A percentile compares a stretch with the other conserved stretches of the same genome.
Evolutionary conservation across 1,140 invertebrate species (phyloP).

Genomic region (Papilio dardanus): DNA sequence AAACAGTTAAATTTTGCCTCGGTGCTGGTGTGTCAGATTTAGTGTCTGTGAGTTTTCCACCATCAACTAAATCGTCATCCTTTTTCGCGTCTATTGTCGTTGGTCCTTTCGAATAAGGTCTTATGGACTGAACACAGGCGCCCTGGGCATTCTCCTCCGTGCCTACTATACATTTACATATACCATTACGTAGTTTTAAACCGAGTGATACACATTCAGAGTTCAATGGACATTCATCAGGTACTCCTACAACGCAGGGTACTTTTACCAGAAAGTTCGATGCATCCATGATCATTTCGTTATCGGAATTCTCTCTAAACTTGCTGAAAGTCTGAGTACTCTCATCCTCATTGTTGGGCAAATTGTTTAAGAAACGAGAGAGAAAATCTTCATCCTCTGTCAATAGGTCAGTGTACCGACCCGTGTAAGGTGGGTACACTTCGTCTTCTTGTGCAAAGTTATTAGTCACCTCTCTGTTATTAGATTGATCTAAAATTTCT

Average conservation of each 20-base stretch:
- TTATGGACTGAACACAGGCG: slow-evolving; percentile 59
- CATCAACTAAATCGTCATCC: slow-evolving; percentile 52
- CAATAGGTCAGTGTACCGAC: slow-evolving; percentile 62
- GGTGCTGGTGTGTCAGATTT: slow-evolving; percentile 70
- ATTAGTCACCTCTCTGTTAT: slow-evolving; percentile 68
- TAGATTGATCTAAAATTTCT: slow-evolving; percentile 78
- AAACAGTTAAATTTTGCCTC: slow-evolving; percentile 88
- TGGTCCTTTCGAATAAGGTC: slow-evolving; percentile 72
- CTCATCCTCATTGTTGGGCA: slow-evolving; percentile 69
- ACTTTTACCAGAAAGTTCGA: slow-evolving; percentile 76
- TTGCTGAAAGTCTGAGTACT: slow-evolving; percentile 68
- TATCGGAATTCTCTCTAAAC: slow-evolving; percentile 74
- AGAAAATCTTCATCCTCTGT: slow-evolving; percentile 71
- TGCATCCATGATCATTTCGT: slow-evolving; percentile 78
- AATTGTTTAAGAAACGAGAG: slow-evolving; percentile 68
- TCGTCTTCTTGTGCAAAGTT: slow-evolving; percentile 77
- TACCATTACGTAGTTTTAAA: slow-evolving; percentile 83
- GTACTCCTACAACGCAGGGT: slow-evolving; percentile 75
- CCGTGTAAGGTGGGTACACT: slow-evolving; percentile 70
- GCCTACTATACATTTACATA: slow-evolving; percentile 87
- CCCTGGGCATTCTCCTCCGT: slow-evolving; percentile 70
- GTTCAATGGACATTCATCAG: slow-evolving; percentile 84
- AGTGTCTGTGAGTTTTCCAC: slow-evolving; percentile 52
- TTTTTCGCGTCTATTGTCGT: slow-evolving; percentile 70
- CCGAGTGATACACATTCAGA: slow-evolving; percentile 85